These are phyloP conservation scores for Nephrotoma guestfalica DNA, from an alignment of 2,888 invertebrate species.

Conservation along the genomic window DNA sequence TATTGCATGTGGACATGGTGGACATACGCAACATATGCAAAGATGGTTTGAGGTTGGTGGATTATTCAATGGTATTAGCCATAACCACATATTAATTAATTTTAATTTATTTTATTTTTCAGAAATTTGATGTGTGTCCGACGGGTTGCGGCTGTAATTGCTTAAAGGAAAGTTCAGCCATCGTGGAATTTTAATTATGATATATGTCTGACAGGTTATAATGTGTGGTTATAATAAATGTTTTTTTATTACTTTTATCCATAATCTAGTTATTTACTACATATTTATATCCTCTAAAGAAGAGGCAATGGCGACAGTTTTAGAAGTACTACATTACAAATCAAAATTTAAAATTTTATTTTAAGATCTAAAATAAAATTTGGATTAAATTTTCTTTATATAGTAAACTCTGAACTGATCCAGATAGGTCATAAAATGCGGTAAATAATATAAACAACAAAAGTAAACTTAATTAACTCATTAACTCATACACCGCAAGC, in stretches of 20 bases:
- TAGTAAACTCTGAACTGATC: no score
- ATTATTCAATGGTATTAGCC: not conserved
- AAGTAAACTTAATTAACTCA: no score
- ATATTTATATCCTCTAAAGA: no score
- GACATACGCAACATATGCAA: constrained; percentile 71
- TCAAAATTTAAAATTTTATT: no score
- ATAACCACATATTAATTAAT: not conserved
- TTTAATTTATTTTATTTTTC: constrained; percentile 19
- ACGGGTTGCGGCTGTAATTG: constrained; percentile 89
- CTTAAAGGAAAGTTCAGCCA: constrained; percentile 46
- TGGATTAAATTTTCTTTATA: no score
- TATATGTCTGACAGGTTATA: not conserved
- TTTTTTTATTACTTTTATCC: not conserved
- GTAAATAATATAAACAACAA: no score
- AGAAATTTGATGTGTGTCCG: constrained; percentile 62
- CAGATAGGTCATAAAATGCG: no score
- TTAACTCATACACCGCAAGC: no score
- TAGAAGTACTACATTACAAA: no score
- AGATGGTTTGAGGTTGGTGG: constrained; percentile 52
- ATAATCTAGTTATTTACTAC: no score
- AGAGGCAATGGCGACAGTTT: no score
- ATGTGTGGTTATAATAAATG: not conserved
- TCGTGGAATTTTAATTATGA: constrained; percentile 10
- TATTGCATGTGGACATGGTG: constrained; percentile 83
- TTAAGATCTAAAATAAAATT: no score